These are phyloP conservation scores for Dicentrarchus labrax DNA, from an alignment of 2,113 vertebrate species.

Conservation along the genomic window DNA sequence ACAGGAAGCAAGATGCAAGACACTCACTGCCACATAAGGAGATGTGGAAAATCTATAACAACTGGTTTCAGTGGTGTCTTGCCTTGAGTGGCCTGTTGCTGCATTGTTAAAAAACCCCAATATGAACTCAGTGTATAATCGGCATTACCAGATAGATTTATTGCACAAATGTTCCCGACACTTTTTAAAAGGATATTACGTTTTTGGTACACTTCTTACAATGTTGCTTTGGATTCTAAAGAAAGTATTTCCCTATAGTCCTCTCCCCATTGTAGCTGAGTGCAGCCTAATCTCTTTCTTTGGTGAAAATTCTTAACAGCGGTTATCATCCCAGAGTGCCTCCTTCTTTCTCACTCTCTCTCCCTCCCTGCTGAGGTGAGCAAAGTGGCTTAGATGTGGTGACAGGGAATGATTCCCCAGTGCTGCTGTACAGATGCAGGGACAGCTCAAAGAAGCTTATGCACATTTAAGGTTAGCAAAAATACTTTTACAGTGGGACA, in stretches of 20 bases:
- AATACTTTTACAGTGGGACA: constrained; percentile 53
- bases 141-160: constrained; percentile 24
- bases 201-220: constrained; percentile 23
- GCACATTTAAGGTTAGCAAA: constrained; percentile 69
- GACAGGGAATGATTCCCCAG: constrained; percentile 58
- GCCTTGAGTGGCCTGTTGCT: neutral
- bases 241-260: constrained; percentile 22
- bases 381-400: constrained; percentile 74
- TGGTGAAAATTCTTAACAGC: constrained; percentile 56
- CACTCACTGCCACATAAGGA: constrained; percentile 1
- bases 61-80: neutral
- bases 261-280: constrained; percentile 38
- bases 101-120: constrained; percentile 10
- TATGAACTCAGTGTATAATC: neutral
- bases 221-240: constrained; percentile 27
- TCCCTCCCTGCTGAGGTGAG: constrained; percentile 57
- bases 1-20: constrained; percentile 9
- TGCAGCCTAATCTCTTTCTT: constrained; percentile 54
- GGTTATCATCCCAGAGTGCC: constrained; percentile 54
- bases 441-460: constrained; percentile 75
- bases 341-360: constrained; percentile 27
- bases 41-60: constrained; percentile 3
- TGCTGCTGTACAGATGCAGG: constrained; percentile 52
- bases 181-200: constrained; percentile 20
- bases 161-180: constrained; percentile 14